These are phyloP conservation scores for Mythimna ferrago DNA, from an alignment of 2,888 invertebrate genomes.

Conservation along the genomic window DNA sequence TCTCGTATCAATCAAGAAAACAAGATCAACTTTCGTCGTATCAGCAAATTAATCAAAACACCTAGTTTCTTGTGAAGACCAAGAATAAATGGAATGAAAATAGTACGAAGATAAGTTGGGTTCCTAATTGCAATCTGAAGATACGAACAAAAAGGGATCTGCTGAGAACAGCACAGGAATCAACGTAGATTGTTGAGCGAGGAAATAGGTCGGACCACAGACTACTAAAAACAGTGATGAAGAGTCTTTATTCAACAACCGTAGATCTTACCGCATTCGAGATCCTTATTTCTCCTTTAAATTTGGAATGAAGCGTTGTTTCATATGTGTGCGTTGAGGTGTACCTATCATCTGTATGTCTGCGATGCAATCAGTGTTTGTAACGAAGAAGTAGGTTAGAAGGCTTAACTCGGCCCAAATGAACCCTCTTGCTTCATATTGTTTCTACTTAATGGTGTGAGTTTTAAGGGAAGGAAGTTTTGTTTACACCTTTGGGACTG, in stretches of 20 bases:
- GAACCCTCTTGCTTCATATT: constrained; percentile 58
- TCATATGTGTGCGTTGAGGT: constrained; percentile 15
- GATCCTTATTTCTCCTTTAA: background rate
- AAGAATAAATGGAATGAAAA: constrained; percentile 53
- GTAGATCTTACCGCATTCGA: constrained; percentile 5
- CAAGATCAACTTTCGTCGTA: constrained; percentile 24
- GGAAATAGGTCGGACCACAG: constrained; percentile 35
- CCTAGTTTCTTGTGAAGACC: constrained; percentile 20
- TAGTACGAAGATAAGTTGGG: constrained; percentile 59
- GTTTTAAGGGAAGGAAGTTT: constrained; percentile 67
- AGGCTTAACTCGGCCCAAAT: constrained; percentile 65
- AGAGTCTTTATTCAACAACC: constrained; percentile 16
- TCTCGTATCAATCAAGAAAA: constrained; percentile 42
- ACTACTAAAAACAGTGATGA: constrained; percentile 19
- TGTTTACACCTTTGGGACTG: constrained; percentile 47
- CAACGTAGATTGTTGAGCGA: constrained; percentile 61
- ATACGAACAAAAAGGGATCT: constrained; percentile 65
- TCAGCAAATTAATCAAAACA: constrained; percentile 43
- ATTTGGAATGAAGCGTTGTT: background rate
- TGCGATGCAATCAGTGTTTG: constrained; percentile 40
- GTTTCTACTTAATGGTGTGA: constrained; percentile 69
- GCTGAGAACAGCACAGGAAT: constrained; percentile 67
- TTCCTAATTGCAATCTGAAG: constrained; percentile 71
- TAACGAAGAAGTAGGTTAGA: constrained; percentile 69
- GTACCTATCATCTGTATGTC: constrained; percentile 12